Evolutionary conservation across 2,888 invertebrate genomes (phyloP).

Genomic region (Amphipoea oculea): DNA sequence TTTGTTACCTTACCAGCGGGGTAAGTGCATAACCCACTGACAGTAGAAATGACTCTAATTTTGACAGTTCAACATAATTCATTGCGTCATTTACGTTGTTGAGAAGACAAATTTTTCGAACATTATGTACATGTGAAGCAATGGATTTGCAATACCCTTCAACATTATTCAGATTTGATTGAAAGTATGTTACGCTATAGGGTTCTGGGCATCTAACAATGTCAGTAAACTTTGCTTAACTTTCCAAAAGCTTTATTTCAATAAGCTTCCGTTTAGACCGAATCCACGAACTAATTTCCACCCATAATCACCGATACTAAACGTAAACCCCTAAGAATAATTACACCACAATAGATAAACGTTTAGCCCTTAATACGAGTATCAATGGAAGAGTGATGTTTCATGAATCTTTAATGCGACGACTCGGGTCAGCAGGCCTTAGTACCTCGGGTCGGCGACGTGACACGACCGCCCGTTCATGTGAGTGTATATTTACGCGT

Average conservation of each 20-base stretch:
- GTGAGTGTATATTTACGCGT: constrained; percentile 19
- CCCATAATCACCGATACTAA: neutral
- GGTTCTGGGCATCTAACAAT: neutral
- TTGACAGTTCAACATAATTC: neutral
- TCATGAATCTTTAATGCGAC: constrained; percentile 73
- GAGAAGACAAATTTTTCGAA: neutral
- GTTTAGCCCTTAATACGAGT: constrained; percentile 38
- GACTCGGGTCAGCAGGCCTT: constrained; percentile 73
- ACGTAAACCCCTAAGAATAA: neutral
- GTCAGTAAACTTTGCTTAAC: neutral
- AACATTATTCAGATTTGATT: neutral
- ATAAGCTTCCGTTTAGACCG: neutral
- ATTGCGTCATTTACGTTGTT: neutral
- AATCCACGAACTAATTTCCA: neutral
- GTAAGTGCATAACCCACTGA: no score
- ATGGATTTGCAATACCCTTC: neutral
- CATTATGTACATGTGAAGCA: neutral
- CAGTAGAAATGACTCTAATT: neutral
- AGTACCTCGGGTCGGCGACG: constrained; percentile 60
- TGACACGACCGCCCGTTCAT: constrained; percentile 21
- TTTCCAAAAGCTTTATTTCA: neutral
- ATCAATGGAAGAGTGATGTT: constrained; percentile 53
- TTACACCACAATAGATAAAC: constrained; percentile 1
- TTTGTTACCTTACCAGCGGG: neutral
- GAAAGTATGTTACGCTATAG: neutral